Evolutionary conservation across 2,888 invertebrate species (phyloP).

Genomic region (Tenthredo livida): DNA sequence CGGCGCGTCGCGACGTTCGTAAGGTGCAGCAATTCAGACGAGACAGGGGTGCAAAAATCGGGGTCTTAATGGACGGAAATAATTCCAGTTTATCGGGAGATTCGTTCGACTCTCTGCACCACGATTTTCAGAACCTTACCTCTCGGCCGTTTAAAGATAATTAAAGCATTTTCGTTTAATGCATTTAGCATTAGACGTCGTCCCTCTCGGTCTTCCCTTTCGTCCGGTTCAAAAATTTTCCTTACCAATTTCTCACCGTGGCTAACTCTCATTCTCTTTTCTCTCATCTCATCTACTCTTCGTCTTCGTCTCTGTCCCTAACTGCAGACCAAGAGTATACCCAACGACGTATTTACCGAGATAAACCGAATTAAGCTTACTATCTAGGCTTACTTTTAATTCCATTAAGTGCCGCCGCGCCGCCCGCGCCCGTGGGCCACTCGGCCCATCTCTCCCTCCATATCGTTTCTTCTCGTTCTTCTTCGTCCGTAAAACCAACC

Average conservation of each 20-base stretch:
- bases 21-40: background rate
- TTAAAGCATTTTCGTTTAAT: constrained; percentile 43
- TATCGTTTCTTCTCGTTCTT: constrained; percentile 41
- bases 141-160: constrained; percentile 43
- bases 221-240: constrained; percentile 39
- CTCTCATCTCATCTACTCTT: constrained; percentile 1
- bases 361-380: constrained; percentile 68
- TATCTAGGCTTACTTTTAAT: constrained; percentile 74
- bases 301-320: constrained; percentile 30
- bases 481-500: constrained; percentile 55
- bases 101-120: constrained; percentile 3
- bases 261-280: constrained; percentile 1
- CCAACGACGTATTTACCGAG: constrained; percentile 70
- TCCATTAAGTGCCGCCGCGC: constrained; percentile 69
- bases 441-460: constrained; percentile 57
- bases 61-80: constrained; percentile 31
- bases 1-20: background rate
- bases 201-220: background rate
- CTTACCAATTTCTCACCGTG: constrained; percentile 4
- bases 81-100: constrained; percentile 25
- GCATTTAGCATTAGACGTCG: constrained; percentile 45
- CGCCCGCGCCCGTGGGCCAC: constrained; percentile 47
- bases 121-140: background rate
- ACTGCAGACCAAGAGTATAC: constrained; percentile 52
- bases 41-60: background rate